These are phyloP conservation scores for Metellina segmentata DNA, from an alignment of 2,888 invertebrate genomes.

Conservation along the genomic window DNA sequence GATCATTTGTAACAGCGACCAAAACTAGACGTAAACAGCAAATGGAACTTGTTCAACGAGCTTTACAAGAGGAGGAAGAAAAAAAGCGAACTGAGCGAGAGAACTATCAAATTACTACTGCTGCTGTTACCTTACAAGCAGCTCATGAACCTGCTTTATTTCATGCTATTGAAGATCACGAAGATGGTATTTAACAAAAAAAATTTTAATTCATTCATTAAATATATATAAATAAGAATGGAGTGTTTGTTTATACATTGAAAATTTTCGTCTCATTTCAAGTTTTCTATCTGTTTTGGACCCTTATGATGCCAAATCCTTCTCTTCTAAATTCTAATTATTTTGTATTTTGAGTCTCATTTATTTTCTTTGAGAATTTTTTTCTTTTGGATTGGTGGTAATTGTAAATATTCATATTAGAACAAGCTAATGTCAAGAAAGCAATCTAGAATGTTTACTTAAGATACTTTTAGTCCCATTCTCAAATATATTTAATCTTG, in stretches of 20 bases:
- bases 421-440: not conserved
- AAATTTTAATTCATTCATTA: no score
- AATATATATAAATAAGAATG: no score
- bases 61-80: conserved; percentile 96
- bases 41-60: conserved; percentile 97
- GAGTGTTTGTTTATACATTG: no score
- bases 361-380: no score
- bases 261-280: no score
- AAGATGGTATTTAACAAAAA: conserved; percentile 85
- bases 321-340: no score
- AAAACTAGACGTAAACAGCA: conserved; percentile 99
- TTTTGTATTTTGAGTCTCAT: no score
- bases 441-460: not conserved
- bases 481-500: not conserved
- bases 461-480: not conserved
- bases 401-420: not conserved
- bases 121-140: conserved; percentile 96
- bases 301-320: no score
- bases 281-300: no score
- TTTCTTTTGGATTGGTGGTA: not conserved
- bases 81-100: conserved; percentile 96
- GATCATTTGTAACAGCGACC: conserved; percentile 97
- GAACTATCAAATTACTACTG: conserved; percentile 96
- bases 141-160: conserved; percentile 91
- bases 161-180: conserved; percentile 89